Percentiles rank a stretch among this genome's conserved stretches.
These are phyloP conservation scores for Mesocricetus auratus DNA, from an alignment of 2,113 vertebrate genomes.

Conservation along the genomic window DNA sequence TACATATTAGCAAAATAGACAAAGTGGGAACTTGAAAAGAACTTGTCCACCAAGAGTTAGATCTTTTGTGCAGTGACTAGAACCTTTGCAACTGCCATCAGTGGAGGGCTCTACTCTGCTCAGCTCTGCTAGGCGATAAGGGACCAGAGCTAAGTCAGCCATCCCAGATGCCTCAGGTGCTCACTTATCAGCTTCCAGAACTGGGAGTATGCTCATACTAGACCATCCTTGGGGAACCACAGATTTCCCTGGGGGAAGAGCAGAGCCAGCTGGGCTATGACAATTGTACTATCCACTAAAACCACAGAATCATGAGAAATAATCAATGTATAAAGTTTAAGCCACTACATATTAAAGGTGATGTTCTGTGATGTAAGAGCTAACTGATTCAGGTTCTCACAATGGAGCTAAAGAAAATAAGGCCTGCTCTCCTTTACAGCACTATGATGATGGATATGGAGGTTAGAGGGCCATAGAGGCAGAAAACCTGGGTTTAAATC, in stretches of 20 bases:
- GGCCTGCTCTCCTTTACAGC: background rate
- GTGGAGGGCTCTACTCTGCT: background rate
- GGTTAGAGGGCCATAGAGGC: background rate
- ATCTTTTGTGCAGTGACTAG: background rate
- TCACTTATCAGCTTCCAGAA: background rate
- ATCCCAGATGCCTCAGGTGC: background rate
- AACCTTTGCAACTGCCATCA: background rate
- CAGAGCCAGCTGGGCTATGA: background rate
- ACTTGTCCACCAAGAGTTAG: accelerated
- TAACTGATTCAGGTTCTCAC: background rate
- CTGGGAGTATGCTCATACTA: background rate
- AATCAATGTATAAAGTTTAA: background rate
- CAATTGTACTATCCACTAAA: background rate
- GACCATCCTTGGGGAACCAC: background rate
- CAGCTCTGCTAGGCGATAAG: background rate
- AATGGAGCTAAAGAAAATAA: background rate
- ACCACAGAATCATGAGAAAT: background rate
- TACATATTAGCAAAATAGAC: background rate
- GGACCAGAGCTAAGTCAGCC: background rate
- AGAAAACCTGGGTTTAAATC: background rate
- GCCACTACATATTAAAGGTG: background rate
- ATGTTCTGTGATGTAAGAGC: background rate
- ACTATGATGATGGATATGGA: background rate
- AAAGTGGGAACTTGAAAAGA: background rate
- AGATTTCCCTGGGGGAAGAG: background rate